A percentile compares a stretch with the other conserved stretches of the same genome.
Evolutionary conservation across 2,113 vertebrate genomes (phyloP).

Genomic region (Mormyrus iriodes): DNA sequence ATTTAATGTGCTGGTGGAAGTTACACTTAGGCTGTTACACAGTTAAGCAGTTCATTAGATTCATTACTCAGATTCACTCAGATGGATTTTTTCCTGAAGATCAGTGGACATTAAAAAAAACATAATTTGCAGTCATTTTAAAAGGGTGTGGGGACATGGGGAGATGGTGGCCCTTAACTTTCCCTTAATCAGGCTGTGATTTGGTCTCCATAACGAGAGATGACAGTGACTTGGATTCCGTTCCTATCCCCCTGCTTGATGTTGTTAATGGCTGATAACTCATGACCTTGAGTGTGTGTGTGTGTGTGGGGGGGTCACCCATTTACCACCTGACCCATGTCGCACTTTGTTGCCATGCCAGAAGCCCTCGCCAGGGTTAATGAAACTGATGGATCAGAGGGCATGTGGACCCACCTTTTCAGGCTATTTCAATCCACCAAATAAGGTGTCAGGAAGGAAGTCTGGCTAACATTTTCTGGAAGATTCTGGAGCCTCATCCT

Average conservation of each 20-base stretch:
- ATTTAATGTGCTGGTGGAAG: not conserved
- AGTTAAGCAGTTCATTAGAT: not conserved
- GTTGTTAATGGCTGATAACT: not conserved
- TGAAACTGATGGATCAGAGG: not conserved
- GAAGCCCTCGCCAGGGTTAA: not conserved
- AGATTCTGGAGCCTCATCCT: not conserved
- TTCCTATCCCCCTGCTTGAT: not conserved
- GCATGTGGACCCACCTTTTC: not conserved
- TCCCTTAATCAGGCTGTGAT: not conserved
- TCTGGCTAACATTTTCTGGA: not conserved
- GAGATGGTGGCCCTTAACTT: not conserved
- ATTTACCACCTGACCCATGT: not conserved
- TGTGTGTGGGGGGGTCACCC: not conserved
- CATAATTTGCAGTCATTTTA: not conserved
- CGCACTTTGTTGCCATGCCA: not conserved
- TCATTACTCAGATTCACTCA: not conserved
- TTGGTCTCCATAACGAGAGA: not conserved
- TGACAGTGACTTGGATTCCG: not conserved
- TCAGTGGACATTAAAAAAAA: not conserved
- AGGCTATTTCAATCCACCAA: not conserved
- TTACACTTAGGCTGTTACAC: not conserved
- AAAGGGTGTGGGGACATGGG: not conserved
- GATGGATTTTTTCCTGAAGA: not conserved
- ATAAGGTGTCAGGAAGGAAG: not conserved
- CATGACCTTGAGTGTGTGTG: not conserved